A percentile compares a stretch with the other conserved stretches of the same genome.
Evolutionary conservation across 2,888 invertebrate species (phyloP).

Genomic region (Boloria selene): DNA sequence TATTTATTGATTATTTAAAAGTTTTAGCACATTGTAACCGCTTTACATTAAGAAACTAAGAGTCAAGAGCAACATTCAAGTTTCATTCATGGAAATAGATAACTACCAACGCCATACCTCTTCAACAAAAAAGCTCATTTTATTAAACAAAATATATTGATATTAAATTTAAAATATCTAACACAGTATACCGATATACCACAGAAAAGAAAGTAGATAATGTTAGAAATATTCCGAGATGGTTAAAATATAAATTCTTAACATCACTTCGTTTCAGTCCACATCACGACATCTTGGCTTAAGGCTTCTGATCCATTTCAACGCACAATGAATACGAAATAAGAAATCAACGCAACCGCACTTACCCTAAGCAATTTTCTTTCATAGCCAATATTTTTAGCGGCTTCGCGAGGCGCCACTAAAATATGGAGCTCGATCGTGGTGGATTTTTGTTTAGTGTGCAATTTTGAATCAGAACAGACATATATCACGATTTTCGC

Average conservation of each 20-base stretch:
- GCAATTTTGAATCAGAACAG: constrained; percentile 67
- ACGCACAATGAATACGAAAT: constrained; percentile 78
- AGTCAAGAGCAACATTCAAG: too few relatives aligned
- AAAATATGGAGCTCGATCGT: constrained; percentile 70
- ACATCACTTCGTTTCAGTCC: constrained; percentile 44
- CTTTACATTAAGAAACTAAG: too few relatives aligned
- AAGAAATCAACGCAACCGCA: constrained; percentile 76
- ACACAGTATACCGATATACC: background rate
- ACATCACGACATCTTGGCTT: constrained; percentile 52
- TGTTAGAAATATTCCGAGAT: background rate
- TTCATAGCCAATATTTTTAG: constrained; percentile 72
- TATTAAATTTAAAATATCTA: too few relatives aligned
- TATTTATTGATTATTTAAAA: too few relatives aligned
- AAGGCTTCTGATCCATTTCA: constrained; percentile 65
- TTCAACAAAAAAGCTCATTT: too few relatives aligned
- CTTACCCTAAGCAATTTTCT: constrained; percentile 72
- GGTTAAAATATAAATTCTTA: constrained; percentile 46
- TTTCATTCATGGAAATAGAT: too few relatives aligned
- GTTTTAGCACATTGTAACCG: too few relatives aligned
- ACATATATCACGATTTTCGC: constrained; percentile 72
- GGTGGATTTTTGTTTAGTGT: constrained; percentile 74
- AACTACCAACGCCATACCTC: too few relatives aligned
- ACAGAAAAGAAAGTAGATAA: background rate
- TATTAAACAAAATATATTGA: too few relatives aligned
- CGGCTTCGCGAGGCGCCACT: constrained; percentile 55